Evolutionary conservation across 1,140 invertebrate genomes (phyloP).

Genomic region (Dermatophagoides farinae): DNA sequence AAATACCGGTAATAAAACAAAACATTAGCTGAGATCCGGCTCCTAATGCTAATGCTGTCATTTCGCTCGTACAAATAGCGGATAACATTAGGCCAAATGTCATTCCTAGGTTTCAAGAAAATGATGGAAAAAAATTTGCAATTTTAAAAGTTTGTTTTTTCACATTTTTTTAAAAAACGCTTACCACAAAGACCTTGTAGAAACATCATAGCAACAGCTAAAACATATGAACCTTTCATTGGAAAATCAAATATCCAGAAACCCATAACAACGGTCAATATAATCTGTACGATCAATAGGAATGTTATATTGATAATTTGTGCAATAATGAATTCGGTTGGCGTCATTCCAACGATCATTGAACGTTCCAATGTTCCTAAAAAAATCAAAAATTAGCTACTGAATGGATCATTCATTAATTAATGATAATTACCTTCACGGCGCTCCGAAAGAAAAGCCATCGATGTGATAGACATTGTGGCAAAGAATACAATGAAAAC

Average conservation of each 20-base stretch:
- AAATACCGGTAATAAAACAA: slow-evolving; percentile 36
- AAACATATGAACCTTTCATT: slow-evolving; percentile 47
- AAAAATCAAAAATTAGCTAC: neutral
- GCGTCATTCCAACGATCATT: slow-evolving; percentile 67
- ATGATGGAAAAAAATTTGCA: neutral
- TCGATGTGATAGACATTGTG: slow-evolving; percentile 72
- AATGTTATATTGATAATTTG: slow-evolving; percentile 79
- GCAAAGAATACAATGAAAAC: slow-evolving; percentile 84
- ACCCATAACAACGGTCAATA: slow-evolving; percentile 56
- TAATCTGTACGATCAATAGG: slow-evolving; percentile 75
- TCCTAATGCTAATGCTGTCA: slow-evolving; percentile 61
- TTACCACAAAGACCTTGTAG: slow-evolving; percentile 54
- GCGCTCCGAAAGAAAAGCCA: slow-evolving; percentile 68
- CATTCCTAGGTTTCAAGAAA: slow-evolving; percentile 36
- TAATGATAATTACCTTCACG: slow-evolving; percentile 46
- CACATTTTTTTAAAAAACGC: neutral
- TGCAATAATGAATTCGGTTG: slow-evolving; percentile 67
- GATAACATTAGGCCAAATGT: slow-evolving; percentile 76
- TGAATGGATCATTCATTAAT: neutral
- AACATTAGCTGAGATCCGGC: slow-evolving; percentile 72
- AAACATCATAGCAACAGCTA: slow-evolving; percentile 51
- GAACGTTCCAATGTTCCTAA: slow-evolving; percentile 56
- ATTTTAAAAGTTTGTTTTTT: neutral
- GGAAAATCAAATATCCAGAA: slow-evolving; percentile 60
- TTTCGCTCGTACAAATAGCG: slow-evolving; percentile 28